Evolutionary conservation across 2,888 invertebrate species (phyloP).

Genomic region (Erebia palarica): DNA sequence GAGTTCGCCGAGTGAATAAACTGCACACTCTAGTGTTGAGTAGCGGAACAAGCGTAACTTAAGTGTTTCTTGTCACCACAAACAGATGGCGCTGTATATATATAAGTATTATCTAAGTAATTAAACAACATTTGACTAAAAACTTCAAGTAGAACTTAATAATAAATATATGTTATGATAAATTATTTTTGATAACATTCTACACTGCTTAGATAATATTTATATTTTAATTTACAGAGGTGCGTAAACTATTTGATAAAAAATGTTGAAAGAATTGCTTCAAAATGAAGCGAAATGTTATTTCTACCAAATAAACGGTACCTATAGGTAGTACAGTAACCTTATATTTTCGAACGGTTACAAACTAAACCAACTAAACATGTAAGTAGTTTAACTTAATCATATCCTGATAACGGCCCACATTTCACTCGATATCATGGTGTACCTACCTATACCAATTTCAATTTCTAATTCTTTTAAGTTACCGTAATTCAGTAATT

Average conservation of each 20-base stretch:
- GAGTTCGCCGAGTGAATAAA: background rate
- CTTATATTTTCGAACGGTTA: background rate
- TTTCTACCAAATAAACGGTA: too few relatives aligned
- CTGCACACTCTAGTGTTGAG: slow-evolving; percentile 57
- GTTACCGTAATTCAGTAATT: too few relatives aligned
- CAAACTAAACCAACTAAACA: background rate
- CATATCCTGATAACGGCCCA: slow-evolving; percentile 70
- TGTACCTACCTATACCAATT: slow-evolving; percentile 24
- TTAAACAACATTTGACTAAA: too few relatives aligned
- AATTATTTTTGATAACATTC: too few relatives aligned
- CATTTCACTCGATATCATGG: slow-evolving; percentile 60
- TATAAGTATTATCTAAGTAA: too few relatives aligned
- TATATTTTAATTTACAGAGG: too few relatives aligned
- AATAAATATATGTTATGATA: too few relatives aligned
- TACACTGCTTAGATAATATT: too few relatives aligned
- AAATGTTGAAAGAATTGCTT: too few relatives aligned
- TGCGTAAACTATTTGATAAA: too few relatives aligned
- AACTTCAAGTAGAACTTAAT: too few relatives aligned
- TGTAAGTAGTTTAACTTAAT: slow-evolving; percentile 36
- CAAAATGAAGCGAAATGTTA: too few relatives aligned
- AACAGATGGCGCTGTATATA: slow-evolving; percentile 52
- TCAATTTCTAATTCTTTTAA: slow-evolving; percentile 22
- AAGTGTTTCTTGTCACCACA: slow-evolving; percentile 33
- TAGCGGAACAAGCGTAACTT: slow-evolving; percentile 49
- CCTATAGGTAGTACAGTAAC: background rate